phyloP scores from a whole-genome alignment of 2,797 vertebrate genomes.

The Premnoplex brunnescens region DNA sequence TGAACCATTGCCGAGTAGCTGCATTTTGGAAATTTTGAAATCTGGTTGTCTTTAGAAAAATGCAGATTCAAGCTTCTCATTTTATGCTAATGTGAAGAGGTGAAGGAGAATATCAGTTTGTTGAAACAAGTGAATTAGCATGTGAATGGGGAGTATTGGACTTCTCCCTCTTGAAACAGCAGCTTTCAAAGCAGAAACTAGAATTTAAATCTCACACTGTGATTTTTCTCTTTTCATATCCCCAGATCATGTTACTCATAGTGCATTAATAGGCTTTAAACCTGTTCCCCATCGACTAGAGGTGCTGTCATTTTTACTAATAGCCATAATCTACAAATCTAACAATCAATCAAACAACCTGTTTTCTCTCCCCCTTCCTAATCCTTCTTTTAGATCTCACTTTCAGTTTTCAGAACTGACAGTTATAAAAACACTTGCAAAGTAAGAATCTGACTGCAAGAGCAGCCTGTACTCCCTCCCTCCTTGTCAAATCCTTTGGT shows the following conservation, averaged over 20 bases:
- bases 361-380: neutral
- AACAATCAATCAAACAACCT: neutral
- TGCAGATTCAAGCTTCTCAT: slow-evolving; percentile 26
- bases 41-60: slow-evolving; percentile 33
- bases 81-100: slow-evolving; percentile 50
- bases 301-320: slow-evolving; percentile 18
- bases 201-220: neutral
- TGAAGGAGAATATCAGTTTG: slow-evolving; percentile 45
- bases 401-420: neutral
- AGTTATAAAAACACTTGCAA: neutral
- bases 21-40: slow-evolving; percentile 23
- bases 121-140: slow-evolving; percentile 53
- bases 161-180: slow-evolving; percentile 7
- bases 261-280: slow-evolving; percentile 10
- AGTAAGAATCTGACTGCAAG: neutral
- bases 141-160: slow-evolving; percentile 34
- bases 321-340: neutral
- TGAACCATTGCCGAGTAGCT: neutral
- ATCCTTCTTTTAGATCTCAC: neutral
- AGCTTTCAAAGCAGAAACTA: slow-evolving; percentile 19
- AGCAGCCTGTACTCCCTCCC: neutral
- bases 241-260: slow-evolving; percentile 9
- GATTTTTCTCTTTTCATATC: slow-evolving; percentile 29
- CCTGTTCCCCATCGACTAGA: neutral
- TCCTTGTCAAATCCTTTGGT: neutral